Evolutionary conservation across 2,888 invertebrate genomes (phyloP), one percentile per base, ranked within the genome.

Genomic region (Torymus tubicola): DNA sequence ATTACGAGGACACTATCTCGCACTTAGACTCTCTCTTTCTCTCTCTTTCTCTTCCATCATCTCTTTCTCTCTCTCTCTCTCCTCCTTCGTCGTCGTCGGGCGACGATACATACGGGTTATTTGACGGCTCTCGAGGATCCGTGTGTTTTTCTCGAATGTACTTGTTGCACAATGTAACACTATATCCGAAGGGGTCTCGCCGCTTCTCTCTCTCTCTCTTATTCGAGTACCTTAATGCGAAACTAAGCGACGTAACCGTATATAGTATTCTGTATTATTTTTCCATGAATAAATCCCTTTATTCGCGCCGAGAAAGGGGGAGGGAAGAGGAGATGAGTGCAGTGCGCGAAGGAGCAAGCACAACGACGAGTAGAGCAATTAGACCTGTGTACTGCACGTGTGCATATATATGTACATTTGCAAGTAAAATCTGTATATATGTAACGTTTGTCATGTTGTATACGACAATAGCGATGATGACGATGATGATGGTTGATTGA

Each of bases 141-240:
- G 89, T 88, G 87, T 89, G 87, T 86, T 89, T 88, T 89, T 89
- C 88, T 88, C 85, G 84, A 86, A 87, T 86, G 86, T 86, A 89
- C 89, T 90, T 89, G 88, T 88, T 87, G 87, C 88, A 90, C 90
- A 90, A 89, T 90, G 90, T 90, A 90, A 90, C 88, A 88, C 87
- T 90, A 42, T 42, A 90, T 89, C 88, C 89, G 42, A 73, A 50
- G 81, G 77, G 73, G 77, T 58, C 76, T 80, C 77, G 76, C 42
- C 42, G 42, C 42, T 8, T 42, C 42, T 42, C 42, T 31, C 31
- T 31, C 31, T 31, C 31, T 31, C 31, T 42, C 42, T 55, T 55
- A n/a, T 18, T 75, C 63, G 67, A 76, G 81, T 72, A 60, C 58
- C 67, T 87, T 87, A 89, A 89, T 87, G 86, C 86, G 87, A 88